A percentile compares a stretch with the other conserved stretches of the same genome.
These are phyloP conservation scores for Epinotia brunnichana DNA, from an alignment of 2,888 invertebrate genomes.

Conservation along the genomic window DNA sequence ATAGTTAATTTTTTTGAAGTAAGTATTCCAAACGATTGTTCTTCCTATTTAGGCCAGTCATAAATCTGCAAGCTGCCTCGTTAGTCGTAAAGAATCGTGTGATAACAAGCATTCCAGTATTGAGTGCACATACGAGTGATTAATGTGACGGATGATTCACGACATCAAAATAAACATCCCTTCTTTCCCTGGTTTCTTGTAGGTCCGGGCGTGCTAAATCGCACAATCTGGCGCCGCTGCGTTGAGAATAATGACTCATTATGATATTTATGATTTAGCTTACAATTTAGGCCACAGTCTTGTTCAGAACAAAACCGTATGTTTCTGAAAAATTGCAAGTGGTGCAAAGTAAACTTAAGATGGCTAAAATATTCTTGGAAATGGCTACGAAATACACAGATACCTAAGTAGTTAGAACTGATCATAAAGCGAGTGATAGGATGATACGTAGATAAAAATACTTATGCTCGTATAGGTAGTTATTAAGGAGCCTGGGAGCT, in stretches of 20 bases:
- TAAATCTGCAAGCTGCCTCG: slow-evolving; percentile 27
- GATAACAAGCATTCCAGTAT: slow-evolving; percentile 39
- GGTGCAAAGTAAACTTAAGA: neutral
- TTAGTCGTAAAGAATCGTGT: slow-evolving; percentile 25
- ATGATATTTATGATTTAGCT: slow-evolving; percentile 25
- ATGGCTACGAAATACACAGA: too few species aligned
- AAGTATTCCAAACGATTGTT: neutral
- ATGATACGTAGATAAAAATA: too few species aligned
- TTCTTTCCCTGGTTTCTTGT: slow-evolving; percentile 58
- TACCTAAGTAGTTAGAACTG: too few species aligned
- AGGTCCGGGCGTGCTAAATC: slow-evolving; percentile 63
- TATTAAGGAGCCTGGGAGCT: neutral
- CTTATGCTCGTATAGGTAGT: neutral
- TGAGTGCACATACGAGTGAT: slow-evolving; percentile 48
- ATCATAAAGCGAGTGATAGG: too few species aligned
- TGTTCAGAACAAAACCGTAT: neutral
- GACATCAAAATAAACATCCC: slow-evolving; percentile 68
- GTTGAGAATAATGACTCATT: slow-evolving; percentile 40
- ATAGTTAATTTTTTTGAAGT: too few species aligned
- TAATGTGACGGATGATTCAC: slow-evolving; percentile 74
- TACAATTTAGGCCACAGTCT: slow-evolving; percentile 18
- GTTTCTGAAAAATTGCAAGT: neutral
- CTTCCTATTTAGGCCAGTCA: slow-evolving; percentile 32
- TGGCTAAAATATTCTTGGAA: neutral
- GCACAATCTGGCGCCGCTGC: slow-evolving; percentile 48